These are phyloP conservation scores for Clarias fuscus DNA, from an alignment of 2,797 vertebrate genomes.

Conservation along the genomic window DNA sequence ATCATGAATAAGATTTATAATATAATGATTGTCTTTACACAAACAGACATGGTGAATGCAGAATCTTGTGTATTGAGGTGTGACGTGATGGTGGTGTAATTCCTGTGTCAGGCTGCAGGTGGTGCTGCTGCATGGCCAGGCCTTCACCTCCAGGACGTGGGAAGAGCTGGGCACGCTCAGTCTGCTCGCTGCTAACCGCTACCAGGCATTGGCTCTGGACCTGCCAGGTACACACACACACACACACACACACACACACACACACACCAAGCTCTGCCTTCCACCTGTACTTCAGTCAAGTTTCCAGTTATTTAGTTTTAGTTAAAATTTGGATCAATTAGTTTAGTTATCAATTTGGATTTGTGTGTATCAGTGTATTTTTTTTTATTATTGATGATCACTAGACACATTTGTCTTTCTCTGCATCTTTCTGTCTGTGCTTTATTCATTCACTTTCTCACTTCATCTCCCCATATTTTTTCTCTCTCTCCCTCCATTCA, in stretches of 20 bases:
- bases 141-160: slow-evolving; percentile 92
- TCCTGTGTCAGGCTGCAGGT: slow-evolving; percentile 77
- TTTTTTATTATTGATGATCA: neutral
- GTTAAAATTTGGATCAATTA: neutral
- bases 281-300: neutral
- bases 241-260: neutral
- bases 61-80: neutral
- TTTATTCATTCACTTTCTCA: neutral
- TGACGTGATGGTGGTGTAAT: neutral
- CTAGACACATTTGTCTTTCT: neutral
- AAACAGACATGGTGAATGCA: neutral
- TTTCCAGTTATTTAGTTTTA: neutral
- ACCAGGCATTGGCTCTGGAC: slow-evolving; percentile 88
- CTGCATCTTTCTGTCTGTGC: neutral
- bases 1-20: neutral
- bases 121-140: slow-evolving; percentile 90
- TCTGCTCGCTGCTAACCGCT: slow-evolving; percentile 83
- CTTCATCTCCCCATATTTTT: neutral
- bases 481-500: slow-evolving; percentile 51
- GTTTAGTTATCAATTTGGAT: no score
- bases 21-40: neutral
- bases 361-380: neutral
- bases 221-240: slow-evolving; percentile 82
- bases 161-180: slow-evolving; percentile 89
- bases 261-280: neutral